phyloP scores from a whole-genome alignment of 2,113 vertebrate genomes.

The Rattus norvegicus region GRCr8 NC_086031.1:87807501-87808000 shows the following conservation, averaged over 20 bases:
- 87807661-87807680: not conserved
- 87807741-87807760: rapidly evolving
- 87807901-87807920: not conserved
- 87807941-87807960: not conserved
- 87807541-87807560: not conserved
- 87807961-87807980: not conserved
- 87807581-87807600: not conserved
- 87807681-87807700: not conserved
- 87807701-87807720: not conserved
- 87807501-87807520: not conserved
- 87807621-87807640: not conserved
- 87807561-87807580: not conserved
- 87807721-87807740: not conserved
- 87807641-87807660: not conserved
- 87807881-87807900: not conserved
- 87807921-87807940: not conserved
- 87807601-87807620: not conserved
- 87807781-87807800: not conserved
- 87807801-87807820: not conserved
- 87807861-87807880: not conserved
- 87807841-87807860: not conserved
- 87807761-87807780: not conserved
- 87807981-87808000: not conserved
- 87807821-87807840: not conserved
- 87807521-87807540: not conserved